Evolutionary conservation across 2,113 vertebrate species (phyloP).

Genomic region (Cephalopholis sonnerati): DNA sequence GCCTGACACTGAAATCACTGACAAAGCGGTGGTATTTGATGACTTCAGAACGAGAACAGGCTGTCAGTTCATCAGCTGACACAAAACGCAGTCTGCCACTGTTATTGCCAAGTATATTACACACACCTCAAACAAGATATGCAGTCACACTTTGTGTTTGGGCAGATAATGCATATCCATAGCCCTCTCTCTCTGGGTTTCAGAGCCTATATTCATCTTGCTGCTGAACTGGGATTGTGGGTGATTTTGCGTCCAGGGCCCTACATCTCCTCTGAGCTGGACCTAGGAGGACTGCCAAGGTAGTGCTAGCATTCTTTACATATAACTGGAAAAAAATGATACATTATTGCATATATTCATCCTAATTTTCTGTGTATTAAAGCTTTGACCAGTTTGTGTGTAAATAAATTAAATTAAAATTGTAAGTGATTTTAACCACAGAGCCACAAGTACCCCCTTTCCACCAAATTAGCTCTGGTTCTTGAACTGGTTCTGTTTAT

Average conservation of each 20-base stretch:
- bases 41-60: no score
- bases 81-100: background rate
- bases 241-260: constrained; percentile 95
- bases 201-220: constrained; percentile 91
- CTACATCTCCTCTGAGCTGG: constrained; percentile 92
- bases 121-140: background rate
- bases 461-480: no score
- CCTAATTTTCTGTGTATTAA: rapidly evolving
- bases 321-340: background rate
- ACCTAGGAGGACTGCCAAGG: constrained; percentile 94
- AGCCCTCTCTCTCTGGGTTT: constrained; percentile 43
- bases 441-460: no score
- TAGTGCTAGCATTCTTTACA: constrained; percentile 50
- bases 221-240: constrained; percentile 91
- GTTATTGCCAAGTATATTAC: constrained; percentile 35
- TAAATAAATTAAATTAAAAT: constrained; percentile 23
- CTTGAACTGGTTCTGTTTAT: no score
- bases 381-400: background rate
- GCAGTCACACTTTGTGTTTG: background rate
- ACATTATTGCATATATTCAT: background rate
- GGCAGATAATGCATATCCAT: background rate
- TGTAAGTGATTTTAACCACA: background rate
- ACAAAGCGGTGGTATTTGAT: no score
- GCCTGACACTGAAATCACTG: no score
- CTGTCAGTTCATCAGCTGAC: no score